A percentile compares a stretch with the other conserved stretches of the same genome.
Conservation (phyloP, 1,140 invertebrate species). For the Globodera rostochiensis region DNA sequence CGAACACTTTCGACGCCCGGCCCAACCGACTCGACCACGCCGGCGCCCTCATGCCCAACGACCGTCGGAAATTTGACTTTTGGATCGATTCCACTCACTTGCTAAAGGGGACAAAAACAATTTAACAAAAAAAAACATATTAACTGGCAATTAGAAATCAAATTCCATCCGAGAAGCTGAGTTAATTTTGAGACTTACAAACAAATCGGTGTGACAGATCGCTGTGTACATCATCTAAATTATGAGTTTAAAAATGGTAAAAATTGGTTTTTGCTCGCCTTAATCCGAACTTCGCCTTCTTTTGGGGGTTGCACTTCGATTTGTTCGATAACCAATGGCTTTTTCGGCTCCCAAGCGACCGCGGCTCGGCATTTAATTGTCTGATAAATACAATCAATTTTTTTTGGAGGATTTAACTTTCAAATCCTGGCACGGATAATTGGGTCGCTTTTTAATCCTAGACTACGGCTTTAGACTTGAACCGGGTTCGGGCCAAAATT, state of each 20-base stretch:
- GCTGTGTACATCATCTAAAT: constrained; percentile 68
- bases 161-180: no score
- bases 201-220: constrained; percentile 94
- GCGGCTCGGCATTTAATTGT: constrained; percentile 59
- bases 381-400: constrained; percentile 19
- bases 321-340: constrained; percentile 83
- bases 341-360: constrained; percentile 66
- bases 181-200: constrained; percentile 71
- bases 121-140: no score
- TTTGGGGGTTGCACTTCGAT: constrained; percentile 91
- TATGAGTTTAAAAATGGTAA: neutral
- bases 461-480: no score
- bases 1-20: constrained; percentile 49
- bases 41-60: constrained; percentile 85
- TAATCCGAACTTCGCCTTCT: constrained; percentile 73
- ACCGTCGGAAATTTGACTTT: constrained; percentile 74
- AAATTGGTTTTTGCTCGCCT: constrained; percentile 62
- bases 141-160: no score
- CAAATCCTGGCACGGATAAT: neutral
- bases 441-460: no score
- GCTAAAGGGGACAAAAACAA: neutral
- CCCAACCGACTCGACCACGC: constrained; percentile 82
- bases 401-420: neutral
- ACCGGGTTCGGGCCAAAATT: no score
- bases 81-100: constrained; percentile 6